A percentile compares a stretch with the other conserved stretches of the same genome.
phyloP scores from a whole-genome alignment of 2,888 invertebrate genomes.

The Megalurothrips usitatus region DNA sequence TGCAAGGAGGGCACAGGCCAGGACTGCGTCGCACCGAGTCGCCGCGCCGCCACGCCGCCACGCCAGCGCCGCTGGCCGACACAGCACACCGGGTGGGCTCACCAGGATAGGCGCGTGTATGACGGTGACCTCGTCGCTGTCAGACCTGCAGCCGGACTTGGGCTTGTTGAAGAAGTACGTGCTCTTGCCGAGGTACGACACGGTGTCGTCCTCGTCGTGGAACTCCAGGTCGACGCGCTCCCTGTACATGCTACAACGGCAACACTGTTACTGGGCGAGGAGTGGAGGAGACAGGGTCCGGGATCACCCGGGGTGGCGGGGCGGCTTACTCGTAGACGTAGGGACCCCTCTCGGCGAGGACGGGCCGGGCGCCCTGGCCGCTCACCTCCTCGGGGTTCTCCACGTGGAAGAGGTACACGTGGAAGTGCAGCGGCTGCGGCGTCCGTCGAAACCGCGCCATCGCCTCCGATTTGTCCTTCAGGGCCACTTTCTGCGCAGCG shows the following conservation, averaged over 20 bases:
- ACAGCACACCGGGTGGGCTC: slow-evolving; percentile 39
- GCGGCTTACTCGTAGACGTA: slow-evolving; percentile 36
- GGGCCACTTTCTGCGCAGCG: slow-evolving; percentile 33
- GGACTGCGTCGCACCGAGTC: background rate
- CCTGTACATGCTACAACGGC: slow-evolving; percentile 33
- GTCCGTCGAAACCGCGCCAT: slow-evolving; percentile 34
- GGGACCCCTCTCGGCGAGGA: slow-evolving; percentile 35
- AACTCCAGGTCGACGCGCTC: slow-evolving; percentile 31
- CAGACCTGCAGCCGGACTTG: slow-evolving; percentile 48
- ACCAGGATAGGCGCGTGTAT: slow-evolving; percentile 57
- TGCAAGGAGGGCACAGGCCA: slow-evolving; percentile 11
- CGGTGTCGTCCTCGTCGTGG: slow-evolving; percentile 50
- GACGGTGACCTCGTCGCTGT: slow-evolving; percentile 53
- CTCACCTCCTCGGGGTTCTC: slow-evolving; percentile 35
- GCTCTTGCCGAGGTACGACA: slow-evolving; percentile 52
- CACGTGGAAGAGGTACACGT: slow-evolving; percentile 36
- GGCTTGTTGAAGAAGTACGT: slow-evolving; percentile 51
- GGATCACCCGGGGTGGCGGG: background rate
- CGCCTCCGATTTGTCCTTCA: slow-evolving; percentile 35
- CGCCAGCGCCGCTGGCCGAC: background rate
- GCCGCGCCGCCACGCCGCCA: background rate
- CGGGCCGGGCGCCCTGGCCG: slow-evolving; percentile 34
- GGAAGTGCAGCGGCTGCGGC: slow-evolving; percentile 35
- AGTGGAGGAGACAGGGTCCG: background rate
- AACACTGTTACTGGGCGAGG: no score